Base-by-base conservation (phyloP, 1,140 invertebrate species). In the Aphidius gifuensis region DNA sequence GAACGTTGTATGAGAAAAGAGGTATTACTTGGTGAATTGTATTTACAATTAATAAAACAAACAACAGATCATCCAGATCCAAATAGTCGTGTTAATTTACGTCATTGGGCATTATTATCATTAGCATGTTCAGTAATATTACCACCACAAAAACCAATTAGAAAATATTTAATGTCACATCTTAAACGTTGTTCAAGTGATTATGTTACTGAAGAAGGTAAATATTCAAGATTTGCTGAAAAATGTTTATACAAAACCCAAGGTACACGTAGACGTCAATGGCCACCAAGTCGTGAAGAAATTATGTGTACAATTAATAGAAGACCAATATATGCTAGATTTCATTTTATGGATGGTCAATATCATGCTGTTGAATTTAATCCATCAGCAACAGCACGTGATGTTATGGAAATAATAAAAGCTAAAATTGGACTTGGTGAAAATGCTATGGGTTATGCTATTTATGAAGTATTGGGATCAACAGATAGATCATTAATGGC, bases 361-460 rank as follows among this genome's bases (percentile, higher is more conserved):
- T 95, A 95, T 75, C 92, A 97, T 74, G 92, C 93, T 0, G 88
- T 97, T 4, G 94, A 97, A 78, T 97, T 97, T 82, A 92, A 97
- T 79, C 93, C 94, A 1, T 94, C 93, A 38, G 92, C 94, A 9
- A 95, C 93, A 1, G 91, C 94, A n/a, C 86, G 86, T 67, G 94
- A 97, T 71, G 88, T 97, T 2, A 88, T 96, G 70, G 88, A 92
- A 74, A 88, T 93, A 67, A 89, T 98, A n/a, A 88, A 93, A 66
- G 87, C 88, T 45, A 97, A 96, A 83, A 94, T 98, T 71, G 95
- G 94, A 6, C 86, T 98, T 9, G 87, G 88, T 64, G 88, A 92
- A 57, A 85, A 87, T 67, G 92, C 93, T 9, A 90, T 88, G 82
- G 88, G 86, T 85, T 93, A 91, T 75, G 88, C 90, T 11, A 83